phyloP scores from a whole-genome alignment of 2,113 vertebrate species.

The Condylura cristata region DNA sequence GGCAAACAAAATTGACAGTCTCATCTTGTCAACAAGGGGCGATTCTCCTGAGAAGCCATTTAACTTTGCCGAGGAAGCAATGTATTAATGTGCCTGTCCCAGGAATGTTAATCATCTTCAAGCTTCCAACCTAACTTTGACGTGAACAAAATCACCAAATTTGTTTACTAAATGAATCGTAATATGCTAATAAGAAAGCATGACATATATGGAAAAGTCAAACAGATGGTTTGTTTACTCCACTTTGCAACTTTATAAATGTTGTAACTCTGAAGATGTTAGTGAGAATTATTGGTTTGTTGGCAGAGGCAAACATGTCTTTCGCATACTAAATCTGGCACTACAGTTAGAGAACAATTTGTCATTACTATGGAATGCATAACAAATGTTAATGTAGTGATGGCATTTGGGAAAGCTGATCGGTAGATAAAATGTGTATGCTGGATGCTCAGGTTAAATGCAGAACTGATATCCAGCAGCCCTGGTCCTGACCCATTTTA shows the following conservation, averaged over 20 bases:
- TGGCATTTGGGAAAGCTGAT: conserved; percentile 76
- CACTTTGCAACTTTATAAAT: conserved; percentile 90
- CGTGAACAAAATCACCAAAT: conserved; percentile 92
- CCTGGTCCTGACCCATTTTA: conserved; percentile 42
- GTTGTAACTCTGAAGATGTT: conserved; percentile 88
- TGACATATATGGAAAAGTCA: conserved; percentile 91
- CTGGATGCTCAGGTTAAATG: conserved; percentile 70
- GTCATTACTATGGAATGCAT: conserved; percentile 82
- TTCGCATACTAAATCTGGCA: conserved; percentile 86
- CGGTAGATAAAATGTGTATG: conserved; percentile 37
- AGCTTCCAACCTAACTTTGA: conserved; percentile 89
- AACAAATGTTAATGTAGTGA: conserved; percentile 79
- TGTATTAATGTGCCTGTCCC: conserved; percentile 92
- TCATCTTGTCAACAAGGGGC: conserved; percentile 96
- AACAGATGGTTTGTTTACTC: conserved; percentile 92
- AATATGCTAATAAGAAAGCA: conserved; percentile 94
- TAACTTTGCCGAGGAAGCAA: conserved; percentile 95
- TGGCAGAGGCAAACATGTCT: conserved; percentile 84
- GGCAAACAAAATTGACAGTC: conserved; percentile 98
- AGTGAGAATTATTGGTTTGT: conserved; percentile 87
- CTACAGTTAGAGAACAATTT: conserved; percentile 84
- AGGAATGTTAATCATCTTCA: conserved; percentile 97
- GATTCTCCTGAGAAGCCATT: conserved; percentile 94
- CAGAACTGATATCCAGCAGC: conserved; percentile 38
- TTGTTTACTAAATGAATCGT: conserved; percentile 94